These are phyloP conservation scores for Sarcoramphus papa DNA, from an alignment of 2,797 vertebrate genomes.

Conservation along the genomic window DNA sequence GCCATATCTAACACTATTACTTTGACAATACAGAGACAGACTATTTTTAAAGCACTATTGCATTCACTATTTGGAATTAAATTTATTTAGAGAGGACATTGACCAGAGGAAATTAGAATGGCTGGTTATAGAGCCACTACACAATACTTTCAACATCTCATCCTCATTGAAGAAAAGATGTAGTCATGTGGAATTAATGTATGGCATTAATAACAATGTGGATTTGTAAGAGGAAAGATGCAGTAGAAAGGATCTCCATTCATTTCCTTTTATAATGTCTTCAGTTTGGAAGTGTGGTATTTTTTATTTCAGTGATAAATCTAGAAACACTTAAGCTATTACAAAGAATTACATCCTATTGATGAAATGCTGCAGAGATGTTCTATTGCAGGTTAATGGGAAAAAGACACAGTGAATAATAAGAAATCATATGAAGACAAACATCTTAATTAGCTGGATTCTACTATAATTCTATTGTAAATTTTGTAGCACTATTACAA, in stretches of 20 bases:
- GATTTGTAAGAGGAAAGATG: background rate
- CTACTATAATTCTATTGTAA: conserved; percentile 37
- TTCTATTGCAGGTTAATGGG: conserved; percentile 40
- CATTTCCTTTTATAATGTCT: conserved; percentile 14
- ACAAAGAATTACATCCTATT: conserved; percentile 45
- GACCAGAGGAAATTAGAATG: conserved; percentile 8
- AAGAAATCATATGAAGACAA: conserved; percentile 54
- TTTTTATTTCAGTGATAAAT: conserved; percentile 57
- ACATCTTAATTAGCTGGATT: conserved; percentile 52
- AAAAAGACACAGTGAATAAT: conserved; percentile 23
- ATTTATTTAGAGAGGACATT: background rate
- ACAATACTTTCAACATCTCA: background rate
- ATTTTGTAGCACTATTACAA: background rate
- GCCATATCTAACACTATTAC: background rate
- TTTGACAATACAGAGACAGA: background rate
- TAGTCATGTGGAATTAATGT: conserved; percentile 22
- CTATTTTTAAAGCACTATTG: background rate
- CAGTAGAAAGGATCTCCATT: conserved; percentile 2
- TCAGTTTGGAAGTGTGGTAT: conserved; percentile 22
- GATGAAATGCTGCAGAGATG: conserved; percentile 33
- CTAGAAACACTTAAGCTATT: conserved; percentile 53
- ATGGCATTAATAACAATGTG: background rate
- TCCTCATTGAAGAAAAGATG: background rate
- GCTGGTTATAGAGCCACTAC: background rate
- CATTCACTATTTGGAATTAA: background rate